A percentile compares a stretch with the other conserved stretches of the same genome.
phyloP scores from a whole-genome alignment of 2,113 vertebrate genomes.

The Gymnocephalus cernua region DNA sequence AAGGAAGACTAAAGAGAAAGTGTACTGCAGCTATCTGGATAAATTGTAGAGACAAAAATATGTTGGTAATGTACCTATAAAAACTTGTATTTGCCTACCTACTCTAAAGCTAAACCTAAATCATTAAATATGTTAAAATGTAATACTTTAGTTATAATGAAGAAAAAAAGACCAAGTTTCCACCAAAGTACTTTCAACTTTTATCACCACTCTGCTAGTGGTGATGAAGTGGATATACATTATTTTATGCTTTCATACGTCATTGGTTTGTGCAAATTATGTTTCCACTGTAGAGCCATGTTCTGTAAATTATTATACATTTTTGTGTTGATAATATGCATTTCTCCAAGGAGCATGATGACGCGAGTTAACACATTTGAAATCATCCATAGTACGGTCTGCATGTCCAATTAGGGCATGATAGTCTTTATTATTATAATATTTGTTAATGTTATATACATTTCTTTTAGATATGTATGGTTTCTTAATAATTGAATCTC shows the following conservation, averaged over 20 bases:
- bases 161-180: too few relatives aligned
- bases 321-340: background rate
- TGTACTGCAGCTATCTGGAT: background rate
- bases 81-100: background rate
- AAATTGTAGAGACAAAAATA: background rate
- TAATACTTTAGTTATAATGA: too few relatives aligned
- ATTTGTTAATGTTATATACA: background rate
- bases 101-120: too few relatives aligned
- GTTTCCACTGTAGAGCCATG: background rate
- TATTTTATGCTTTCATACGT: background rate
- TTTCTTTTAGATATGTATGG: background rate
- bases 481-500: background rate
- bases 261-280: background rate
- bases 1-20: slow-evolving; percentile 9
- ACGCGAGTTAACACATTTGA: background rate
- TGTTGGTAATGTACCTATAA: background rate
- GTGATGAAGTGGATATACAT: background rate
- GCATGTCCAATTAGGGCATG: background rate
- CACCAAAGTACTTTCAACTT: too few relatives aligned
- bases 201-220: background rate
- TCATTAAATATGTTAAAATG: too few relatives aligned
- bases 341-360: background rate
- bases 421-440: background rate
- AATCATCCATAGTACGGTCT: background rate
- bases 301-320: background rate